These are phyloP conservation scores for Eupristina koningsbergeri DNA, from an alignment of 1,140 invertebrate genomes.

Conservation along the genomic window DNA sequence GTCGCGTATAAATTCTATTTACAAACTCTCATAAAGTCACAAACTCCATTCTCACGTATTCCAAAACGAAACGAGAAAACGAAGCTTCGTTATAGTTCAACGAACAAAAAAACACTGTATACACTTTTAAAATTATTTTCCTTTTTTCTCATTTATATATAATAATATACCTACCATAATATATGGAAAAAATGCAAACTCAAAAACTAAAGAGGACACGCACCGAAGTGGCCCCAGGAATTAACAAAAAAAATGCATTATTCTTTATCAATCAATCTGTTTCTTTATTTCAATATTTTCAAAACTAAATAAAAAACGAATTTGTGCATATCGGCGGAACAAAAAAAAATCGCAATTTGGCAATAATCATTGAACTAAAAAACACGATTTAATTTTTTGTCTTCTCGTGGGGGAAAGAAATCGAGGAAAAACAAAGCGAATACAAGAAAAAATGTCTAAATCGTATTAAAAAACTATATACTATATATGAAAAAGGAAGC, in stretches of 20 bases:
- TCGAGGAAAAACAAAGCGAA: constrained; percentile 49
- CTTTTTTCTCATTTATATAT: background rate
- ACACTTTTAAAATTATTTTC: constrained; percentile 22
- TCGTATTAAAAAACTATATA: constrained; percentile 34
- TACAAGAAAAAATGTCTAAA: constrained; percentile 43
- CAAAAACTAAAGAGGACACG: constrained; percentile 39
- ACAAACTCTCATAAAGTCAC: constrained; percentile 37
- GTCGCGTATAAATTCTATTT: constrained; percentile 32
- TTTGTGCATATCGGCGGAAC: constrained; percentile 29
- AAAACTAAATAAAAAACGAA: constrained; percentile 16
- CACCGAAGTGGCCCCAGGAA: background rate
- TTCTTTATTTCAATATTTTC: constrained; percentile 7
- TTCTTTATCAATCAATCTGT: background rate
- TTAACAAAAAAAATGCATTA: constrained; percentile 43
- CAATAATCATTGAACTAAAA: constrained; percentile 46
- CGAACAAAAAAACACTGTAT: constrained; percentile 14
- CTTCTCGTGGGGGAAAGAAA: constrained; percentile 24
- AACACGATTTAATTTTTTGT: constrained; percentile 46
- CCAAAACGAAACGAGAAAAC: constrained; percentile 42
- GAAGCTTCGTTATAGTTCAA: constrained; percentile 28
- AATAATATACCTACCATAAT: constrained; percentile 32
- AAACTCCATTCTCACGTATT: constrained; percentile 37
- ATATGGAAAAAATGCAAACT: constrained; percentile 45
- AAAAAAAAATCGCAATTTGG: constrained; percentile 44
- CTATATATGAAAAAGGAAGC: constrained; percentile 47